Evolutionary conservation across 2,888 invertebrate genomes (phyloP).

Genomic region (Eristalis arbustorum): DNA sequence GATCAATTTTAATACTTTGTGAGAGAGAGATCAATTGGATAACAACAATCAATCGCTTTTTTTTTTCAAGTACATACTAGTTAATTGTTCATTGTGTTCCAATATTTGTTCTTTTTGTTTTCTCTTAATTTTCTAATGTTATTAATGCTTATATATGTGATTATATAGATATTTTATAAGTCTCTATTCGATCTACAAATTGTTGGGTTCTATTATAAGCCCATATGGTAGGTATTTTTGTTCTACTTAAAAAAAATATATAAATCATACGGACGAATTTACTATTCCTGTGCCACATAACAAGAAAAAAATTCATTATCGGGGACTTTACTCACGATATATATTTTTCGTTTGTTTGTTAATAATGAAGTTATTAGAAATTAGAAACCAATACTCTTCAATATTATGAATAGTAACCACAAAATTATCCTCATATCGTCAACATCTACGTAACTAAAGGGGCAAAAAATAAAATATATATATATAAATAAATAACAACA

Average conservation of each 20-base stretch:
- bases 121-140: background rate
- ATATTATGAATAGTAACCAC: constrained; percentile 12
- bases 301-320: constrained; percentile 2
- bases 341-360: background rate
- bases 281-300: constrained; percentile 18
- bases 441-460: constrained; percentile 42
- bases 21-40: background rate
- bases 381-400: constrained; percentile 20
- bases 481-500: constrained; percentile 5
- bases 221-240: background rate
- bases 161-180: background rate
- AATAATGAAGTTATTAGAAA: constrained; percentile 11
- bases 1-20: background rate
- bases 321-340: constrained; percentile 2
- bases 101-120: background rate
- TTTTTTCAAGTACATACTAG: background rate
- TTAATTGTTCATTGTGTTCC: background rate
- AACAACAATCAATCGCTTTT: background rate
- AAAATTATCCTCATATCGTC: constrained; percentile 17
- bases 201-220: background rate
- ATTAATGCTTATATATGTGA: background rate
- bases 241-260: constrained; percentile 10
- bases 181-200: constrained; percentile 17
- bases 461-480: background rate
- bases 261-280: background rate